A percentile compares a stretch with the other conserved stretches of the same genome.
These are phyloP conservation scores for Rhinoderma darwinii DNA, from an alignment of 2,113 vertebrate genomes.

Conservation along the genomic window DNA sequence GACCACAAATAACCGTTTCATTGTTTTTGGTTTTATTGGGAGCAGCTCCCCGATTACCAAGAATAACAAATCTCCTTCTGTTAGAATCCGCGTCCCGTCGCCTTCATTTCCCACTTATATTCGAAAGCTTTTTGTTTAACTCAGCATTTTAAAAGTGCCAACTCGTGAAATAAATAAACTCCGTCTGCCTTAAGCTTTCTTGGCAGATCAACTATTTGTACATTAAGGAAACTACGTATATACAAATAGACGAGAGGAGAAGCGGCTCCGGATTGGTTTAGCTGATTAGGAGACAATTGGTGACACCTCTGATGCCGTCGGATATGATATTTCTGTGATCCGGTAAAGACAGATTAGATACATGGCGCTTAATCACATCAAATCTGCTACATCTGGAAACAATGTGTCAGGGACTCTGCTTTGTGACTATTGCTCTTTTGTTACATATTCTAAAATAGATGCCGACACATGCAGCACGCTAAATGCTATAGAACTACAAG, in stretches of 20 bases:
- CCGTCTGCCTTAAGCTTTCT: slow-evolving; percentile 49
- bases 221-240: slow-evolving; percentile 27
- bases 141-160: slow-evolving; percentile 58
- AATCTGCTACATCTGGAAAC: neutral
- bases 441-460: neutral
- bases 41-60: neutral
- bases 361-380: neutral
- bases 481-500: too few relatives aligned
- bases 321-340: neutral
- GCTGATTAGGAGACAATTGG: slow-evolving; percentile 35
- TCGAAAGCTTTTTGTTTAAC: slow-evolving; percentile 52
- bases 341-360: neutral
- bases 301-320: neutral
- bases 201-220: slow-evolving; percentile 51
- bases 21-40: neutral
- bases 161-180: slow-evolving; percentile 55
- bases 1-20: neutral
- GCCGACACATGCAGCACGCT: too few relatives aligned
- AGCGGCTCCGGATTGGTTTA: neutral
- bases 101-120: slow-evolving; percentile 48
- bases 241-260: slow-evolving; percentile 15
- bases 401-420: neutral
- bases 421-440: neutral
- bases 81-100: slow-evolving; percentile 28
- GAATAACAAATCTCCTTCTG: slow-evolving; percentile 24